Evolutionary conservation across 2,888 invertebrate species (phyloP), one percentile per base, ranked within the genome.

Genomic region (Melanophora roralis): DNA sequence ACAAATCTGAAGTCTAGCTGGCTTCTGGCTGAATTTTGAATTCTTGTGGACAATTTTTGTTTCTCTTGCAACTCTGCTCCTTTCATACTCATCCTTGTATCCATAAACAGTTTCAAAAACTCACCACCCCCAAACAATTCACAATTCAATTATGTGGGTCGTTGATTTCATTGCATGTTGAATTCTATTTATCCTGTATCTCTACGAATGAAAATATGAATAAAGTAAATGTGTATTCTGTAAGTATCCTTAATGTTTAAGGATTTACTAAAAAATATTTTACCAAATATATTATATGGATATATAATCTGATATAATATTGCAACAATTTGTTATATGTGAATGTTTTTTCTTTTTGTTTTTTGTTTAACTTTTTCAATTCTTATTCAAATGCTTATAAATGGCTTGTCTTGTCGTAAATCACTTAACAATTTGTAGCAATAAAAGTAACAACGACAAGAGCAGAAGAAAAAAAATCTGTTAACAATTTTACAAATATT

Each of bases 361-460:
- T 53, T 47, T 12, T 27, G 21, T 19, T 43, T 6, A 3, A 27
- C 27, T 27, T 32, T 69, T 78, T 64, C 43, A 86, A 88, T 86
- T 87, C 88, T 86, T 85, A 85, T 86, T 85, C 86, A 86, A 80
- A 83, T 83, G 81, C 83, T 84, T 84, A 88, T 83, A 88, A 88
- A 88, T 88, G 86, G 88, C 88, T 87, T 88, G 85, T 85, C 87
- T 85, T 87, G 87, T 88, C 89, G 89, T 89, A 89, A 89, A 89
- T 89, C 89, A 89, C 89, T 86, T 86, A 88, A 88, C 89, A 89
- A 89, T 89, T 89, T 89, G 86, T 72, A 68, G 59, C 36, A 36
- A n/a, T 53, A 38, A 57, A 59, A 57, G 57, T 23, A 57, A 38
- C 14, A 59, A 23, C 11, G 36, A 49, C 21, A 51, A 59, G 19